phyloP scores from a whole-genome alignment of 2,888 invertebrate species.

The Papilio gigon region DNA sequence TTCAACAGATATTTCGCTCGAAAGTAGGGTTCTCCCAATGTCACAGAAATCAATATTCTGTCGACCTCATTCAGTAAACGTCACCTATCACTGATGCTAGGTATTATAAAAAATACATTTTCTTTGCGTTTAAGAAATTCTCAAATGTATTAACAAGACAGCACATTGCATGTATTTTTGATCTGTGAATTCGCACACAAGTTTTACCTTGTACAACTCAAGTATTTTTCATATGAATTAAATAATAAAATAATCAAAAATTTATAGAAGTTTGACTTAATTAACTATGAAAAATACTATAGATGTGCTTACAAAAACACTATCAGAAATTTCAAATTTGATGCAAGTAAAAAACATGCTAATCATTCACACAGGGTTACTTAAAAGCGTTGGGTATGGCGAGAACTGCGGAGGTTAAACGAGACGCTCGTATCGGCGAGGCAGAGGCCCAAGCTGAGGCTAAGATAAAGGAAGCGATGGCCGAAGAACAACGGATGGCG shows the following conservation, averaged over 20 bases:
- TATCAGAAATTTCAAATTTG: background rate
- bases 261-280: no score
- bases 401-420: slow-evolving; percentile 95
- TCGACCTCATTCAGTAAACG: background rate
- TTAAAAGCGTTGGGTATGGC: slow-evolving; percentile 97
- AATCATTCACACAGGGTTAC: slow-evolving; percentile 86
- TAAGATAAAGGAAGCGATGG: slow-evolving; percentile 96
- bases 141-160: background rate
- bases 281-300: background rate
- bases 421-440: slow-evolving; percentile 98
- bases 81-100: no score
- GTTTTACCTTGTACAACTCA: background rate
- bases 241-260: background rate
- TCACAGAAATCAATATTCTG: no score
- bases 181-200: slow-evolving; percentile 6
- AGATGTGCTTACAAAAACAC: background rate
- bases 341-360: background rate
- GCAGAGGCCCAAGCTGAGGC: slow-evolving; percentile 97
- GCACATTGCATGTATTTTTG: slow-evolving; percentile 17
- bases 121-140: background rate
- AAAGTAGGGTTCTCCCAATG: background rate
- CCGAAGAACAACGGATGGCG: slow-evolving; percentile 98
- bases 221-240: background rate
- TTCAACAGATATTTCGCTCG: background rate
- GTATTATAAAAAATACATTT: no score